Evolutionary conservation across 2,113 vertebrate species (phyloP), one percentile per base, ranked within the genome.

Genomic region (Chamaetylas fuelleborni): DNA sequence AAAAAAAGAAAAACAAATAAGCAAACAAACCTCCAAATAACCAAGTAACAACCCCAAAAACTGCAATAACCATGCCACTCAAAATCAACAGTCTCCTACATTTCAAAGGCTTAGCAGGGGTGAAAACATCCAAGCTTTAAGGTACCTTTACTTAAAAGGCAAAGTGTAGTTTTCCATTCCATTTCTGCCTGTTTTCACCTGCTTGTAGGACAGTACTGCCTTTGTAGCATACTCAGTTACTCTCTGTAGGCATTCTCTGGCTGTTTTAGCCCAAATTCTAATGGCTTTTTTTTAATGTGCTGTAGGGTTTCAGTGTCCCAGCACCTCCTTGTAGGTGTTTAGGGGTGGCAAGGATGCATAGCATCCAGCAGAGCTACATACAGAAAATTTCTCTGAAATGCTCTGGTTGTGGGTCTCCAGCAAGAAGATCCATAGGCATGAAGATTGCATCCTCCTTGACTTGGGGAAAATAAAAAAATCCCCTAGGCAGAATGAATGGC

Each of bases 1-100:
- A 20, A 5, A 6, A 48, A 25, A 48, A 5, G 8, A 12, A 18
- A 73, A 16, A 1, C 7, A 8, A 10, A 5, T 3, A 38, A n/a
- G 11, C 2, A 64, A 31, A 24, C 3, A 9, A 31, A 12, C 8
- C 5, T 29, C 5, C 19, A 65, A 56, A 18, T 19, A 50, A 40
- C 6, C 9, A 29, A 53, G 14, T 3, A 34, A 34, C 3, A 24
- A 47, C 2, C 1, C 22, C n/a, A 36, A 54, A 86, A 62, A 10
- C 1, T 19, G 18, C 12, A 43, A 31, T 1, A 72, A 28, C 26
- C 8, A 28, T 23, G 9, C 9, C 15, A 43, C 19, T 58, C 33
- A 43, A 72, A 81, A 67, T 56, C 38, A 80, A 17, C 4, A 29
- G 11, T 38, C 19, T 82, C 24, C 24, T 43, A 13, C 5, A 62